phyloP scores from a whole-genome alignment of 2,113 vertebrate genomes.

The Accipiter virgatus region DNA sequence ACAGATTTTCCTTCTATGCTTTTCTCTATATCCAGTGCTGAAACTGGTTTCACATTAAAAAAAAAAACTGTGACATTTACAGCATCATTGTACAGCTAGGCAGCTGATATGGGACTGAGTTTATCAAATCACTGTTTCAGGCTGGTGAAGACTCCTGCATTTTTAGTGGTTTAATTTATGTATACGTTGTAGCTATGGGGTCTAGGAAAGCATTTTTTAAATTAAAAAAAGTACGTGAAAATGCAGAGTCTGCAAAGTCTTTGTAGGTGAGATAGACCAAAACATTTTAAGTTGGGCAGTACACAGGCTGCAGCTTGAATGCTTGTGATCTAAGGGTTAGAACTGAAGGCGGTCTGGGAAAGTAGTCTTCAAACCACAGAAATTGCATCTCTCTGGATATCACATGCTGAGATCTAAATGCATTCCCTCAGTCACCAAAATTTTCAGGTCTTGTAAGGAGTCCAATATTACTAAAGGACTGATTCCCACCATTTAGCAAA shows the following conservation, averaged over 20 bases:
- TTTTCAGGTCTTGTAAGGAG: not conserved
- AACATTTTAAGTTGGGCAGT: not conserved
- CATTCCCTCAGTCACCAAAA: not conserved
- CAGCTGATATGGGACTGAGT: not conserved
- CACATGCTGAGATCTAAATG: not conserved
- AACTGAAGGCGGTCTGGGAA: not conserved
- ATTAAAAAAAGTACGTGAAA: not conserved
- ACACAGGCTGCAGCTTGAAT: not conserved
- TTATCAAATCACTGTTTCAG: not conserved
- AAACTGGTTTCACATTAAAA: not conserved
- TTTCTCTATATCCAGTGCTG: not conserved
- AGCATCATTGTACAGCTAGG: accelerated
- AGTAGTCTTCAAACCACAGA: not conserved
- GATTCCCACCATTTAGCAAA: not conserved
- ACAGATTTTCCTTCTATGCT: not conserved
- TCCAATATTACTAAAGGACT: not conserved
- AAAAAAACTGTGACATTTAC: not conserved
- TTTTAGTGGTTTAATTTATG: not conserved
- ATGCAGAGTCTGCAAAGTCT: not conserved
- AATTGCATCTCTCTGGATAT: not conserved
- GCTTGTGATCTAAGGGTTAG: not conserved
- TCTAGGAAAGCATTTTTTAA: not conserved
- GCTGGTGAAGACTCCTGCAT: not conserved
- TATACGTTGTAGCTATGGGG: accelerated
- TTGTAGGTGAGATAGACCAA: not conserved